Conservation (phyloP, 2,888 invertebrate genomes). For the Metopia argyrocephala region DNA sequence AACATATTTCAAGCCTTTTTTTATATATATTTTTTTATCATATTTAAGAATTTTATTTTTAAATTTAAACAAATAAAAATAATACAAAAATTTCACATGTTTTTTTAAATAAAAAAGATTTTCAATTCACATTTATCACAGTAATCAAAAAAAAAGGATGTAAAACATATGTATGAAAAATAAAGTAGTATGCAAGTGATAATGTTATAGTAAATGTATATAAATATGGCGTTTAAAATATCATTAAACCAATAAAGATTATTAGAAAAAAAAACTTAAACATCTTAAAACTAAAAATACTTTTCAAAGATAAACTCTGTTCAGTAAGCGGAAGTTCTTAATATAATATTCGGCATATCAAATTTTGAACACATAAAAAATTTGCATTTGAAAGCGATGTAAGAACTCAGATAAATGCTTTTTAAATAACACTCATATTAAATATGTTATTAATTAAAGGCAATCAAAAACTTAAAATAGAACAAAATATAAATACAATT, state of each 20-base stretch:
- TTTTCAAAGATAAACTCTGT: neutral
- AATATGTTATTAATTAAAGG: too few species aligned
- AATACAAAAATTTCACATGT: too few species aligned
- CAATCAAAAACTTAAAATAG: too few species aligned
- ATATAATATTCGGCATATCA: neutral
- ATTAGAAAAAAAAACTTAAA: slow-evolving; percentile 18
- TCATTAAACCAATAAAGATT: slow-evolving; percentile 13
- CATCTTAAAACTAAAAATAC: slow-evolving; percentile 38
- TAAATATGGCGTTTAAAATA: slow-evolving; percentile 1
- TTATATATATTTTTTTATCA: too few species aligned
- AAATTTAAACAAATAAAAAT: too few species aligned
- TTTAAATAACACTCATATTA: too few species aligned
- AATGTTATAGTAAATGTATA: neutral
- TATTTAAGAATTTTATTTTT: too few species aligned
- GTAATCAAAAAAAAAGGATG: slow-evolving; percentile 35
- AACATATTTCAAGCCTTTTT: neutral
- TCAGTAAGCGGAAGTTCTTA: neutral
- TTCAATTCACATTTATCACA: slow-evolving; percentile 54
- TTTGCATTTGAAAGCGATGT: too few species aligned
- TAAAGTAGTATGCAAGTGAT: slow-evolving; percentile 4
- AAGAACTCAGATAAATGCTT: too few species aligned
- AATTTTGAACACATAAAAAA: neutral
- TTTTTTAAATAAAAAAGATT: too few species aligned
- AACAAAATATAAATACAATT: too few species aligned
- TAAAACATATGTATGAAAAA: slow-evolving; percentile 9